A percentile compares a stretch with the other conserved stretches of the same genome.
Evolutionary conservation across 1,140 invertebrate species (phyloP).

Genomic region (Cotesia vestalis): DNA sequence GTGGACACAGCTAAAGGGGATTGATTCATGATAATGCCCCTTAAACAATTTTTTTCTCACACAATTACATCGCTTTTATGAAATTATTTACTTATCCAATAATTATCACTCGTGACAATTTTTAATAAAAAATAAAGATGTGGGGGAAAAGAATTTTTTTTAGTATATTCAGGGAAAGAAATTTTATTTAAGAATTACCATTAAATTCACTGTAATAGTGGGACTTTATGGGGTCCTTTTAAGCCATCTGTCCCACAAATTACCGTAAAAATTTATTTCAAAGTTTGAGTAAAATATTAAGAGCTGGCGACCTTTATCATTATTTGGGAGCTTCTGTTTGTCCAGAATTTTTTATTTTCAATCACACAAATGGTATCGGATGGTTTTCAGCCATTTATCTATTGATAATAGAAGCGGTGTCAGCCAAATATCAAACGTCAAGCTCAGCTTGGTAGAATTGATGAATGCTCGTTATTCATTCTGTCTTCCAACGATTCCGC

Average conservation of each 20-base stretch:
- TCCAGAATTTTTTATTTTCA: not conserved
- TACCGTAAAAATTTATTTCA: too few species aligned
- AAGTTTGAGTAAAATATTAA: not conserved
- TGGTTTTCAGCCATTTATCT: conserved; percentile 22
- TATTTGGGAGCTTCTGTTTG: conserved; percentile 3
- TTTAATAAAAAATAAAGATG: too few species aligned
- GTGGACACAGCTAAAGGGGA: conserved; percentile 16
- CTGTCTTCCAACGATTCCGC: conserved; percentile 34
- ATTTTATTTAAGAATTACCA: too few species aligned
- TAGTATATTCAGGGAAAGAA: too few species aligned
- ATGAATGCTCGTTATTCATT: conserved; percentile 38
- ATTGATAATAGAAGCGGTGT: conserved; percentile 35
- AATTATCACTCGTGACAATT: too few species aligned
- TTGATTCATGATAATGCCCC: not conserved
- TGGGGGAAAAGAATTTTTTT: too few species aligned
- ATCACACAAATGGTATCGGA: conserved; percentile 9
- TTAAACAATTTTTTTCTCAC: not conserved
- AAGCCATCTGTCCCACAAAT: too few species aligned
- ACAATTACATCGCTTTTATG: not conserved
- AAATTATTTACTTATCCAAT: too few species aligned
- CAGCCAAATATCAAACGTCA: conserved; percentile 31
- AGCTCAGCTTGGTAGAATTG: conserved; percentile 30
- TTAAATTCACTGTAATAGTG: too few species aligned
- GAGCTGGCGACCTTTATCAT: not conserved
- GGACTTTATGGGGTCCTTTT: too few species aligned